Evolutionary conservation across 2,888 invertebrate species (phyloP).

Genomic region (Lagria hirta): DNA sequence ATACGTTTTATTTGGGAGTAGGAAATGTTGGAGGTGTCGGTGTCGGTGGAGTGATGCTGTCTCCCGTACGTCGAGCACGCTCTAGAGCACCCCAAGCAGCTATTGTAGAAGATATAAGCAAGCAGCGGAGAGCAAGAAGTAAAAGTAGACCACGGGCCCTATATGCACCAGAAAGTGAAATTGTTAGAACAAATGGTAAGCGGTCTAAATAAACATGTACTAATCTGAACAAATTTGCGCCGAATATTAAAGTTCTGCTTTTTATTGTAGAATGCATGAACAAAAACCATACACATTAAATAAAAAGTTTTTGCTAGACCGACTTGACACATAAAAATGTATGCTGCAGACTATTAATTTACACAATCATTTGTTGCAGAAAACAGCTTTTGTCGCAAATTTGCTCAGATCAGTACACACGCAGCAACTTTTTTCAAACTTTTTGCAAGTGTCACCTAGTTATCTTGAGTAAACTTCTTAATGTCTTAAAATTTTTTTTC

Average conservation of each 20-base stretch:
- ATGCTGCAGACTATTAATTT: too few species aligned
- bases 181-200: constrained; percentile 72
- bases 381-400: too few species aligned
- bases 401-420: constrained; percentile 1
- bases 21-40: constrained; percentile 56
- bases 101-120: constrained; percentile 57
- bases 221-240: not conserved
- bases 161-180: constrained; percentile 81
- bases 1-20: constrained; percentile 82
- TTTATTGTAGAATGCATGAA: too few species aligned
- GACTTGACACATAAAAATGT: too few species aligned
- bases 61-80: constrained; percentile 67
- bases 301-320: too few species aligned
- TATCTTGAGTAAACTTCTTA: too few species aligned
- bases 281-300: too few species aligned
- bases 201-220: constrained; percentile 13
- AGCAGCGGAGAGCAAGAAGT: constrained; percentile 71
- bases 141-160: constrained; percentile 83
- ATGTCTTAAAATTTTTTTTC: too few species aligned
- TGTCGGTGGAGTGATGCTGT: constrained; percentile 56
- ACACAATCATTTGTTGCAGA: too few species aligned
- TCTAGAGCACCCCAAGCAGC: constrained; percentile 62
- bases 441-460: too few species aligned
- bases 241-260: not conserved
- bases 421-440: constrained; percentile 1